Evolutionary conservation across 2,113 vertebrate species (phyloP), one percentile per base, ranked within the genome.

Genomic region (Cochlearius cochlearius): DNA sequence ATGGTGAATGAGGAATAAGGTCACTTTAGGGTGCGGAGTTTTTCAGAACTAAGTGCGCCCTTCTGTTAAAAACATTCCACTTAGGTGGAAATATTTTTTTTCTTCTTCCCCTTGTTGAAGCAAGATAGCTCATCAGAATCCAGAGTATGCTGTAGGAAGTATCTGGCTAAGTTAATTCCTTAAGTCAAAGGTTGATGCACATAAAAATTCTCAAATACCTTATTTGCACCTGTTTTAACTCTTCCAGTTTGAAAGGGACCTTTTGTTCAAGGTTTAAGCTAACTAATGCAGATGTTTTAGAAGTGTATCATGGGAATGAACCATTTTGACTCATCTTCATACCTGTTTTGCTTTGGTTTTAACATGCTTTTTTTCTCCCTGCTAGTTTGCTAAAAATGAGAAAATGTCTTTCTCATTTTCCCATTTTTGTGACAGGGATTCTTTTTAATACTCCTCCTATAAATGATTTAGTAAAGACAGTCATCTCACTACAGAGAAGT

Each of bases 1-100:
- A 2, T 0, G 1, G 25, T 0, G 0, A 74, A 22, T 7, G 21
- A 52, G 56, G 63, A 60, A 3, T 8, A 6, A 47, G 58, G 30
- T 29, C 36, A 26, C 3, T 20, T 26, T 11, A 66, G 69, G 19
- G 34, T 39, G 25, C 36, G n/a, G 10, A 29, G 53, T 16, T 45
- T 45, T 58, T 23, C 58, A 68, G 41, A 45, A 75, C 17, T 6
- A 38, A 27, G 16, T 7, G 8, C 8, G 5, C 2, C 1, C 38
- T 73, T 41, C 50, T 69, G 45, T 15, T 36, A 27, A 12, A 62
- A 52, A 18, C n/a, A 3, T 26, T 76, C 18, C 34, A 4, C 43
- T 41, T 60, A 5, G 4, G 23, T 68, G 14, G 13, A n/a, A 83
- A 18, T 34, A 21, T 34, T 32, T 27, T 32, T 30, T 15, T 14